A percentile compares a stretch with the other conserved stretches of the same genome.
Evolutionary conservation across 2,888 invertebrate genomes (phyloP).

Genomic region (Adelognathus sp.): DNA sequence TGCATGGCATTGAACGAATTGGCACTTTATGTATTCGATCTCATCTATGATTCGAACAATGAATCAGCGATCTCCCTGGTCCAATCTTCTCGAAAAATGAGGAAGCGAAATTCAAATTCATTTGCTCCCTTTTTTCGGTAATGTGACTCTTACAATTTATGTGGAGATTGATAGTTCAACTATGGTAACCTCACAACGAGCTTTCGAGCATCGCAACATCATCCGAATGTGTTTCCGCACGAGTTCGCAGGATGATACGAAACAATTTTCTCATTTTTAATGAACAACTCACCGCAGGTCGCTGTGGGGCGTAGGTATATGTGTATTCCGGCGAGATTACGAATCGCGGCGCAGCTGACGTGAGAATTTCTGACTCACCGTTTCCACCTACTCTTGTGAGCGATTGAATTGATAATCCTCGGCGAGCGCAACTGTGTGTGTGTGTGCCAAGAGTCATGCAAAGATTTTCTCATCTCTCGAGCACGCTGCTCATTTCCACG

Average conservation of each 20-base stretch:
- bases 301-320: too few species aligned
- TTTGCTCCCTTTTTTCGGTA: too few species aligned
- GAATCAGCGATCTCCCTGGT: too few species aligned
- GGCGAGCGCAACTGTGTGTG: not conserved
- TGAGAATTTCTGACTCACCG: slow-evolving; percentile 29
- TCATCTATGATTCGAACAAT: too few species aligned
- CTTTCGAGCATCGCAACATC: not conserved
- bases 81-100: too few species aligned
- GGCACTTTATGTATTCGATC: too few species aligned
- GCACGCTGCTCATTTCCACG: not conserved
- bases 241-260: not conserved
- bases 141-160: too few species aligned
- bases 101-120: too few species aligned
- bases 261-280: not conserved
- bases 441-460: slow-evolving; percentile 2
- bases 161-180: too few species aligned
- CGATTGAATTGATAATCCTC: slow-evolving; percentile 12
- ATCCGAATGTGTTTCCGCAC: not conserved
- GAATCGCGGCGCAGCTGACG: slow-evolving; percentile 12
- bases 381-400: not conserved
- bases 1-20: too few species aligned
- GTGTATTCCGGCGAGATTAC: not conserved
- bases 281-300: not conserved
- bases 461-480: slow-evolving; percentile 3
- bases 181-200: slow-evolving; percentile 1